Evolutionary conservation across 1,140 invertebrate genomes (phyloP), one percentile per base, ranked within the genome.

Genomic region (Laodelphax striatellus): DNA sequence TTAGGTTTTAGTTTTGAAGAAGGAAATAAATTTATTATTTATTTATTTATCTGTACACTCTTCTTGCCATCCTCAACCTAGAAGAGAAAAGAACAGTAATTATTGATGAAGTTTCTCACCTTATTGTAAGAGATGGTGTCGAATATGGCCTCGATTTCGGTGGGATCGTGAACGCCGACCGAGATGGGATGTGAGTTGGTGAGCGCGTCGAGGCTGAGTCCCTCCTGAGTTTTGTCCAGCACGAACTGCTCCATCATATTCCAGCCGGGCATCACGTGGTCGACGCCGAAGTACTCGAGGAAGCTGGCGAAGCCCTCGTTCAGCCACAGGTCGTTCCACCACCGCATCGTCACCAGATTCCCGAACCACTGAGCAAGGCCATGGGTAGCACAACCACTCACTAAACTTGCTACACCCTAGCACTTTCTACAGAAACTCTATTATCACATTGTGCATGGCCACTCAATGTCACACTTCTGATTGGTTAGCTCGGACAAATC

Each of bases 271-370:
- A 74, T 72, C 0, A 81, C 73, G 52, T 76, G 71, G 66, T 83
- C 78, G 0, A 86, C 82, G 2, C 83, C 83, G 53, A 84, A 78
- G 68, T 88, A 88, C 71, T 92, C 86, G 65, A 92, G 79, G 69
- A 84, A 92, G 63, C 82, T 87, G 0, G 89, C 88, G 65, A 92
- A 90, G 1, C 90, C 90, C 75, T 94, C 91, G 70, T 92, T 92
- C 14, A 94, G 70, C 89, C 89, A 92, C n/a, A 92, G 69, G 68
- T 91, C 86, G 70, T 87, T 85, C 87, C 87, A 90, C 87, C 87
- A 90, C 64, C 82, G 80, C 85, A 90, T 88, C 4, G 90, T 91
- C 0, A 93, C 90, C 22, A 91, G 73, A 72, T 93, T 92, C n/a
- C 90, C 90, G 72, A 92, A 91, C 90, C 90, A 93, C 76, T 87